These are phyloP conservation scores for Suncus etruscus DNA, from an alignment of 2,113 vertebrate genomes.

Conservation along the genomic window DNA sequence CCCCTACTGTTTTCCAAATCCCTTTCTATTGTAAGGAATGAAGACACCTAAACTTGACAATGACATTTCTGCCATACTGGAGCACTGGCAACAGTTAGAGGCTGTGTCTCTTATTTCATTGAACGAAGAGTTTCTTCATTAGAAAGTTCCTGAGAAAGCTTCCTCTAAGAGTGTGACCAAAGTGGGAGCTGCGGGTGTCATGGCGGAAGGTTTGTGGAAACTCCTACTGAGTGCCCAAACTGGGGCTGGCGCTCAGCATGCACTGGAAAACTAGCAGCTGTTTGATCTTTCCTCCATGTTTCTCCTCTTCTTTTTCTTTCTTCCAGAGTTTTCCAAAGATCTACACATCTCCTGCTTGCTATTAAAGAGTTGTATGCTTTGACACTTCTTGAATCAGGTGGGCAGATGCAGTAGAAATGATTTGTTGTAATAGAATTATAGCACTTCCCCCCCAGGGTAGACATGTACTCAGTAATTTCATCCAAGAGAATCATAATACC, in stretches of 20 bases:
- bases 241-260: conserved; percentile 68
- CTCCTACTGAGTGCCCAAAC: conserved; percentile 46
- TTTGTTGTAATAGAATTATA: conserved; percentile 61
- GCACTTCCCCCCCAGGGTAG: conserved; percentile 36
- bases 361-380: conserved; percentile 78
- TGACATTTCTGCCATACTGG: background rate
- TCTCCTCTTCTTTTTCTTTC: conserved; percentile 71
- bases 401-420: conserved; percentile 89
- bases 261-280: conserved; percentile 82
- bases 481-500: conserved; percentile 67
- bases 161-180: conserved; percentile 81
- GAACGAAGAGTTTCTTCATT: conserved; percentile 75
- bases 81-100: conserved; percentile 63
- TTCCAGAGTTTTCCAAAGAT: conserved; percentile 73
- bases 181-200: conserved; percentile 70
- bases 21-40: conserved; percentile 67
- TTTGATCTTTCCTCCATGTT: conserved; percentile 81
- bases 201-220: conserved; percentile 66
- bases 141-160: conserved; percentile 66
- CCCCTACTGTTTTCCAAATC: conserved; percentile 76
- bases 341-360: conserved; percentile 71
- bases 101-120: conserved; percentile 71
- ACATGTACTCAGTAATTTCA: too few species aligned
- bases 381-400: conserved; percentile 83
- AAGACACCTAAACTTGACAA: conserved; percentile 9